Base-by-base conservation (phyloP, 2,113 vertebrate species). In the Stigmatopora nigra region DNA sequence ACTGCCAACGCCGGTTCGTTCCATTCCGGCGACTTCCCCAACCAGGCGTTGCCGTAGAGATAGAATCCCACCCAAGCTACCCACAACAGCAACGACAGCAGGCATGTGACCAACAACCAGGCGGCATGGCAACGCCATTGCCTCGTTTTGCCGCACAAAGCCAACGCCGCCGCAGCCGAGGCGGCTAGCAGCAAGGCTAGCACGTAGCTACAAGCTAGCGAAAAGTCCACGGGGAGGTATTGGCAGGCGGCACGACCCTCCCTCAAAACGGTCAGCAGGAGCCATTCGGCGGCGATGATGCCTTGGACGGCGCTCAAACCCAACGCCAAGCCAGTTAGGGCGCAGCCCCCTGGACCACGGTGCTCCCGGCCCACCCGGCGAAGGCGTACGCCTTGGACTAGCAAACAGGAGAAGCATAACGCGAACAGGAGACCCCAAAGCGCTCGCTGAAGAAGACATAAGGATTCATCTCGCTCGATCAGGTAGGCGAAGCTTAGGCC, bases 21-120 rank as follows among this genome's bases (percentile, higher is more conserved):
- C 96, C 96, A 98, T 48, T 88, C 78, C 0, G 95, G 92, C 22
- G 86, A 90, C 47, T 78, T 90, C 35, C 83, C 88, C 16, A 98
- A 82, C 85, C 90, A 89, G 0, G 72, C 61, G 0, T 96, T 97
- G 36, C 94, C 95, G 0, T 94, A 96, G 38, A 98, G 91, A 65
- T 98, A 98, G 92, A 98, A 94, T 76, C 92, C 92, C 85, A 96
- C 88, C 96, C 96, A 98, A 71, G 94, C 91, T 6, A 91, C 93
- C 96, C 95, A 98, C 69, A 98, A 91, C 66, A 98, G 87, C 79
- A 93, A 49, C 0, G 95, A 96, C 64, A 97, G 87, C 46, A 95
- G 80, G 64, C 93, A 91, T 0, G 94, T 92, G 67, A 93, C 66
- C 71, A 98, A 87, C 68, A 98, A 87, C 89, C 94, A 95, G 46